Evolutionary conservation across 2,888 invertebrate species (phyloP).

Genomic region (Drosophila robusta): DNA sequence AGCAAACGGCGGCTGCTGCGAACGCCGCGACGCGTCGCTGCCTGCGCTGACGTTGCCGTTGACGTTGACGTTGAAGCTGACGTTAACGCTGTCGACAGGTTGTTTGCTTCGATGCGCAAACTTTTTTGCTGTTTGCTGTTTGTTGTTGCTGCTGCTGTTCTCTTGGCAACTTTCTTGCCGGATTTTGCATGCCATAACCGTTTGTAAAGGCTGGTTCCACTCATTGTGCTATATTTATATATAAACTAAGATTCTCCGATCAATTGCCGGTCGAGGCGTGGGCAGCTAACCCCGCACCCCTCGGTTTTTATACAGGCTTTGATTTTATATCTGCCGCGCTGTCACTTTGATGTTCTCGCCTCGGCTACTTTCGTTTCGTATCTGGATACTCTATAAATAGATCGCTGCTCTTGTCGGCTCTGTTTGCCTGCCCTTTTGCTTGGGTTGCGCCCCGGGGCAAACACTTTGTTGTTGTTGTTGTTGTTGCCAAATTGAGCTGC

Average conservation of each 20-base stretch:
- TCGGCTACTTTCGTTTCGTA: slow-evolving; percentile 46
- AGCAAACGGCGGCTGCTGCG: slow-evolving; percentile 28
- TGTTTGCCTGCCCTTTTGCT: slow-evolving; percentile 43
- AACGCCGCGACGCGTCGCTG: slow-evolving; percentile 21
- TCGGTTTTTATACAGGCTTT: background rate
- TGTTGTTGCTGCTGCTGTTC: slow-evolving; percentile 43
- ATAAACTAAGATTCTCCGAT: slow-evolving; percentile 22
- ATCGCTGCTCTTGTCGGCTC: background rate
- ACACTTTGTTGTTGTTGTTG: background rate
- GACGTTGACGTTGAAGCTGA: slow-evolving; percentile 23
- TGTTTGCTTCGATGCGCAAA: slow-evolving; percentile 74
- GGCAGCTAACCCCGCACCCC: background rate
- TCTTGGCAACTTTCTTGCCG: slow-evolving; percentile 67
- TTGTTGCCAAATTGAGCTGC: slow-evolving; percentile 53
- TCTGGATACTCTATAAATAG: slow-evolving; percentile 39
- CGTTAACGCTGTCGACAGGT: slow-evolving; percentile 55
- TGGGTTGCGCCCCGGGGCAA: slow-evolving; percentile 5
- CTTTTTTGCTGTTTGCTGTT: slow-evolving; percentile 27
- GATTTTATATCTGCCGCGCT: slow-evolving; percentile 53
- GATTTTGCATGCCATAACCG: slow-evolving; percentile 73
- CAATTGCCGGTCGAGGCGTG: slow-evolving; percentile 40
- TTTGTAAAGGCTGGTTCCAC: slow-evolving; percentile 28
- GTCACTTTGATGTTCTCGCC: slow-evolving; percentile 65
- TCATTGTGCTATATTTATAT: slow-evolving; percentile 63
- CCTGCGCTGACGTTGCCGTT: slow-evolving; percentile 10